These are phyloP conservation scores for Microcebus jonahi DNA, from an alignment of 2,113 vertebrate species.

Conservation along the genomic window DNA sequence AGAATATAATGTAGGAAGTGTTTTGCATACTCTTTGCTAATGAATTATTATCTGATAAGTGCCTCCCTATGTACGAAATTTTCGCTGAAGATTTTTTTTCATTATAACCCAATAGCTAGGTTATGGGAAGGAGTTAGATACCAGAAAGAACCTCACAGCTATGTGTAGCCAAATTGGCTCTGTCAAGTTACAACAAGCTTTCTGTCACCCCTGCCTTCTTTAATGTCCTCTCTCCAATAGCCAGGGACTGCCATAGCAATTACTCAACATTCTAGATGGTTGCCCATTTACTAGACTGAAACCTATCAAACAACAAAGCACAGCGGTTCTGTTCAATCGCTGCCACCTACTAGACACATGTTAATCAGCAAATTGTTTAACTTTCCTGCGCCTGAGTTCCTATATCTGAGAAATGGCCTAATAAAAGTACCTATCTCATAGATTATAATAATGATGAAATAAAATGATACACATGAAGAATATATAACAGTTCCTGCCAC, in stretches of 20 bases:
- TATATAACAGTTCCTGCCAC: background rate
- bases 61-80: background rate
- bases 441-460: background rate
- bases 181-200: background rate
- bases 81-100: background rate
- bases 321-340: background rate
- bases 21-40: background rate
- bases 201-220: background rate
- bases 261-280: rapidly evolving
- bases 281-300: background rate
- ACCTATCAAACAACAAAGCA: background rate
- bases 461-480: background rate
- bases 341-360: background rate
- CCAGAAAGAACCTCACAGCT: background rate
- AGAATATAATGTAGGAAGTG: background rate
- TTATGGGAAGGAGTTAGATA: background rate
- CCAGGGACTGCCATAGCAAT: background rate
- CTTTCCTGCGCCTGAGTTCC: background rate
- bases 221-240: background rate
- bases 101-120: background rate
- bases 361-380: background rate
- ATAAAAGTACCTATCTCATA: background rate
- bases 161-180: background rate
- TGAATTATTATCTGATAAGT: background rate
- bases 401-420: background rate